Evolutionary conservation across 1,140 invertebrate genomes (phyloP).

Genomic region (Olivierus martensii): DNA sequence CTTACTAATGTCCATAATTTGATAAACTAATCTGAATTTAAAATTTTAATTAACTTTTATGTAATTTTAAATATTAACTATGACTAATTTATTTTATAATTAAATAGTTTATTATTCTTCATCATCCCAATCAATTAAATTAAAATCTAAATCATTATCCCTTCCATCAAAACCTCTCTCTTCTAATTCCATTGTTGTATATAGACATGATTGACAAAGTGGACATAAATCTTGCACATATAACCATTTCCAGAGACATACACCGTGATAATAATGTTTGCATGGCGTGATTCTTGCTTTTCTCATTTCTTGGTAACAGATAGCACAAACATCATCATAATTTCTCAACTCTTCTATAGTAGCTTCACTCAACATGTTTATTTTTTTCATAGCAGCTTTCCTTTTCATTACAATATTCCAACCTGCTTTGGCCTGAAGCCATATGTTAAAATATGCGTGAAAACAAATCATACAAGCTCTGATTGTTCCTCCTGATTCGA

Average conservation of each 20-base stretch:
- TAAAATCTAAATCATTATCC: too few relatives aligned
- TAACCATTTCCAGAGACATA: conserved; percentile 89
- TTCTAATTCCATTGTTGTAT: conserved; percentile 25
- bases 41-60: too few relatives aligned
- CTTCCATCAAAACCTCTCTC: too few relatives aligned
- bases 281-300: conserved; percentile 85
- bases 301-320: conserved; percentile 86
- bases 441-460: conserved; percentile 94
- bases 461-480: conserved; percentile 87
- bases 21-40: too few relatives aligned
- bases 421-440: conserved; percentile 78
- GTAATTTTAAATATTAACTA: too few relatives aligned
- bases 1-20: too few relatives aligned
- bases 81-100: too few relatives aligned
- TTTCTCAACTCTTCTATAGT: conserved; percentile 53
- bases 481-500: conserved; percentile 75
- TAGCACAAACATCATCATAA: conserved; percentile 86
- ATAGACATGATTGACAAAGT: conserved; percentile 49
- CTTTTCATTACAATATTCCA: conserved; percentile 92
- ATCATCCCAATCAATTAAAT: too few relatives aligned
- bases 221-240: conserved; percentile 57
- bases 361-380: conserved; percentile 73
- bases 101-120: too few relatives aligned
- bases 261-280: conserved; percentile 86
- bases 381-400: conserved; percentile 80